Evolutionary conservation across 2,888 invertebrate genomes (phyloP).

Genomic region (Stictocephala bisonia): DNA sequence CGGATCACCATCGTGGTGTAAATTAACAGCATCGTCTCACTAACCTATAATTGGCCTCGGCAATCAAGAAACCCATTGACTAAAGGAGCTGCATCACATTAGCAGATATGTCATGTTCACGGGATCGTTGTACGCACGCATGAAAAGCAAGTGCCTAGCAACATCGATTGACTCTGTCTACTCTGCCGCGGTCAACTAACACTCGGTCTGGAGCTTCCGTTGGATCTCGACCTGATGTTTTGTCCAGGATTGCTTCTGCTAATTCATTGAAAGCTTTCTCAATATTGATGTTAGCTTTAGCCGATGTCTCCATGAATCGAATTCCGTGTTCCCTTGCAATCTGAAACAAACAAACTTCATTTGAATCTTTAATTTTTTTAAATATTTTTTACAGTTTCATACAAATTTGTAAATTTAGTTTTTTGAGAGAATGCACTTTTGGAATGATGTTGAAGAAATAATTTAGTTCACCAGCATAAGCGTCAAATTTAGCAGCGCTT

Average conservation of each 20-base stretch:
- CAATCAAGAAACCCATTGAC: no score
- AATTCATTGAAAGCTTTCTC: conserved; percentile 95
- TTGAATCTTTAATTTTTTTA: neutral
- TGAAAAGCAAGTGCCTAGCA: conserved; percentile 65
- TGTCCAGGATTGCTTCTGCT: conserved; percentile 94
- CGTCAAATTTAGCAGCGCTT: no score
- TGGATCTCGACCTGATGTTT: conserved; percentile 84
- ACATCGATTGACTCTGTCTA: conserved; percentile 72
- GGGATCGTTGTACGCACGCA: conserved; percentile 20
- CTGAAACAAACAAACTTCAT: conserved; percentile 66
- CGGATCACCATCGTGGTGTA: no score
- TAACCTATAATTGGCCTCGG: no score
- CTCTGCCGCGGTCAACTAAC: conserved; percentile 79
- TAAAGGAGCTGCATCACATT: no score
- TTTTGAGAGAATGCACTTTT: no score
- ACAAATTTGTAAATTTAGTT: no score
- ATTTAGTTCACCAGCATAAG: no score
- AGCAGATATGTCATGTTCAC: neutral
- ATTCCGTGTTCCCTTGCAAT: conserved; percentile 96
- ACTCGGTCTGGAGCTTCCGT: conserved; percentile 79
- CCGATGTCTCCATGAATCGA: conserved; percentile 97
- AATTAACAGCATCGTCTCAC: no score
- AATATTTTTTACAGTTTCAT: no score
- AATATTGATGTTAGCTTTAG: conserved; percentile 97
- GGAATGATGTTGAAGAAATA: no score